Percentiles rank a stretch among this genome's conserved stretches.
Evolutionary conservation across 1,140 invertebrate species (phyloP).

Genomic region (Orchestia grillus): DNA sequence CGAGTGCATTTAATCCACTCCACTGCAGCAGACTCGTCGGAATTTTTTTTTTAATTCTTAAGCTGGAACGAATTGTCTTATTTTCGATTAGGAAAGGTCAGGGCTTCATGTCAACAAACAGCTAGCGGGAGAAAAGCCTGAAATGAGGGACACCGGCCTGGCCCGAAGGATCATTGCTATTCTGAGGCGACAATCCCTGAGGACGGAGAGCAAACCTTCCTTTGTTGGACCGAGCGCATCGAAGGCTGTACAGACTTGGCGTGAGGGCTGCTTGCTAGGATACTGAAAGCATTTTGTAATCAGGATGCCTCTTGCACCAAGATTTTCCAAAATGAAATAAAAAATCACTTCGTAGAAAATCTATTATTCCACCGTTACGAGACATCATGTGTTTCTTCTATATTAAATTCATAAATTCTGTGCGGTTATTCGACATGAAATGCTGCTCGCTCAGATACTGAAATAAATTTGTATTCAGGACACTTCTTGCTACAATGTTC

Average conservation of each 20-base stretch:
- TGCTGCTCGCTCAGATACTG: too few species aligned
- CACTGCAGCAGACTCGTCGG: neutral
- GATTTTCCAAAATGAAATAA: neutral
- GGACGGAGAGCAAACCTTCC: slow-evolving; percentile 41
- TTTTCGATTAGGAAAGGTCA: slow-evolving; percentile 20
- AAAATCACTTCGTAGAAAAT: neutral
- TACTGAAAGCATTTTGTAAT: neutral
- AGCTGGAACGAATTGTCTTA: neutral
- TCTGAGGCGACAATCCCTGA: slow-evolving; percentile 37
- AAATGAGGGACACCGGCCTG: slow-evolving; percentile 24
- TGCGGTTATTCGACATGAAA: too few species aligned
- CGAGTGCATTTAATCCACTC: neutral
- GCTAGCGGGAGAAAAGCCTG: neutral
- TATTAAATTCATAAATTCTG: too few species aligned
- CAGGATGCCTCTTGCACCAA: neutral
- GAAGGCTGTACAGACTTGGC: neutral
- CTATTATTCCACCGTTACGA: neutral
- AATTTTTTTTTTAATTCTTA: neutral
- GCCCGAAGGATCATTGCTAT: slow-evolving; percentile 37
- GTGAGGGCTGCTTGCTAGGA: neutral
- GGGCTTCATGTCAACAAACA: slow-evolving; percentile 28
- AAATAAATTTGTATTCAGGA: too few species aligned
- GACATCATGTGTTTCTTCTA: neutral
- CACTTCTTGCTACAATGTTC: too few species aligned
- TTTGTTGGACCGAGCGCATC: neutral